A percentile compares a stretch with the other conserved stretches of the same genome.
These are phyloP conservation scores for Trachemys scripta DNA, from an alignment of 2,113 vertebrate species.

Conservation along the genomic window DNA sequence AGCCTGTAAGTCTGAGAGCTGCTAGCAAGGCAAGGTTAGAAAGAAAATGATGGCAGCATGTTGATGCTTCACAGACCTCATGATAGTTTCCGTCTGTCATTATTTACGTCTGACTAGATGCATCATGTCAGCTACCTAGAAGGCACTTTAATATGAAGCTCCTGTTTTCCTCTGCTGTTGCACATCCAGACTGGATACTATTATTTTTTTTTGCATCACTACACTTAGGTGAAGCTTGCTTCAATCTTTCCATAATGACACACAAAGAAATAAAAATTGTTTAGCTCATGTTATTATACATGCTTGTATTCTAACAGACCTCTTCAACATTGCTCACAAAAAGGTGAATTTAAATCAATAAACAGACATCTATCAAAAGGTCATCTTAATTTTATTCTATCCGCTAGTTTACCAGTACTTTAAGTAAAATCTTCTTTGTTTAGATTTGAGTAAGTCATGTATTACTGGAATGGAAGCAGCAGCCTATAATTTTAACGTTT, in stretches of 20 bases:
- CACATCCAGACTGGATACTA: conserved; percentile 88
- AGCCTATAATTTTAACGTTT: conserved; percentile 18
- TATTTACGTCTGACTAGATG: conserved; percentile 99
- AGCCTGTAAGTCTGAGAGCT: conserved; percentile 88
- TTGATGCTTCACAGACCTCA: conserved; percentile 99
- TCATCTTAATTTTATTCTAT: conserved; percentile 81
- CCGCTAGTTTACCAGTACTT: conserved; percentile 62
- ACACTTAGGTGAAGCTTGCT: conserved; percentile 95
- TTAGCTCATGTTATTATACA: conserved; percentile 85
- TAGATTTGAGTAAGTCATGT: conserved; percentile 36
- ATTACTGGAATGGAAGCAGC: not conserved
- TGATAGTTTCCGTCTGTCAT: conserved; percentile 99
- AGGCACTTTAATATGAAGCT: conserved; percentile 93
- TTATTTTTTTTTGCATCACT: conserved; percentile 98
- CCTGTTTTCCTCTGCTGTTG: conserved; percentile 87
- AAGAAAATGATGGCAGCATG: conserved; percentile 95
- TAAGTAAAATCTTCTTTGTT: conserved; percentile 69
- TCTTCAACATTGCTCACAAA: conserved; percentile 79
- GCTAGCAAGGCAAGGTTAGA: conserved; percentile 96
- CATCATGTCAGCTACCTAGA: conserved; percentile 98
- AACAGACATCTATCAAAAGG: conserved; percentile 83
- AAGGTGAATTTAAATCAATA: conserved; percentile 84
- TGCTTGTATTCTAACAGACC: conserved; percentile 83
- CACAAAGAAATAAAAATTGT: conserved; percentile 86
- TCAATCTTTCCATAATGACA: conserved; percentile 93